Conservation (phyloP, 2,797 vertebrate species). For the Alca torda region DNA sequence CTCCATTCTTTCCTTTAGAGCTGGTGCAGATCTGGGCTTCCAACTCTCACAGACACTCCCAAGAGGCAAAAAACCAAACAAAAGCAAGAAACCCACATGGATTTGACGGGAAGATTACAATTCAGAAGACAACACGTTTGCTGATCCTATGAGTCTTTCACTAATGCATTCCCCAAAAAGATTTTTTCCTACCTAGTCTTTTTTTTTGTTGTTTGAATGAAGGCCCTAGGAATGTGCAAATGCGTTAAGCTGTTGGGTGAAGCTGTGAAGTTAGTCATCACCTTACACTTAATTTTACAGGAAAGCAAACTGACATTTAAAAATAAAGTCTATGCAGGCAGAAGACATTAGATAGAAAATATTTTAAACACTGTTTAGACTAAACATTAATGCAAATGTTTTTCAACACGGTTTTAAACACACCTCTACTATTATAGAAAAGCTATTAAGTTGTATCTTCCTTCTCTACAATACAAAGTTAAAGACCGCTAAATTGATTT, state of each 20-base stretch:
- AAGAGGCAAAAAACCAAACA: neutral
- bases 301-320: slow-evolving; percentile 29
- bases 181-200: neutral
- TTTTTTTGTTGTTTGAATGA: neutral
- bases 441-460: neutral
- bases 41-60: neutral
- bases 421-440: neutral
- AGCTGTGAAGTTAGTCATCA: slow-evolving; percentile 25
- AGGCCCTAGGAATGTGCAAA: neutral
- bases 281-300: neutral
- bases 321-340: neutral
- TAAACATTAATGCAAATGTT: slow-evolving; percentile 21
- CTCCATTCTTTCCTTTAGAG: neutral
- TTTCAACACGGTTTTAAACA: neutral
- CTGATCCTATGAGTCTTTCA: neutral
- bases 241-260: neutral
- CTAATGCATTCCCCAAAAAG: neutral
- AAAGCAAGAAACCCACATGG: neutral
- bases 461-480: neutral
- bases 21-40: neutral
- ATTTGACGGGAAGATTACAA: neutral
- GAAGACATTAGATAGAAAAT: slow-evolving; percentile 14
- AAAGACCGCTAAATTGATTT: neutral
- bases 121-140: neutral
- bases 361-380: neutral